Conservation (phyloP, 23 tunicate genomes). For the Phallusia fumigata region DNA sequence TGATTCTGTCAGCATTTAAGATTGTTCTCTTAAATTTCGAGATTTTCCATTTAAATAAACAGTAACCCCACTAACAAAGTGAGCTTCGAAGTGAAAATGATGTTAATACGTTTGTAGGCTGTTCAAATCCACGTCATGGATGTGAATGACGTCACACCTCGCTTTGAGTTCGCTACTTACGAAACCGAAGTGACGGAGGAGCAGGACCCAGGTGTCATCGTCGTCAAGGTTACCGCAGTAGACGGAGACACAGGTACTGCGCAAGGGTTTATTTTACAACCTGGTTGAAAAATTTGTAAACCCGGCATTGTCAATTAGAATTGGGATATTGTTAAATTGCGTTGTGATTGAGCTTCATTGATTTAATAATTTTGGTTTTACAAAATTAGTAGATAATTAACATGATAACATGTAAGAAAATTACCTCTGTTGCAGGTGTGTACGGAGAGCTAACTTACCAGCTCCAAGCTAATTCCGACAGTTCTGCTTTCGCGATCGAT, state of each 20-base stretch:
- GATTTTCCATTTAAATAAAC: no score
- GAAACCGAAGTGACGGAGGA: constrained; percentile 61
- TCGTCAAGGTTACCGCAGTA: constrained; percentile 57
- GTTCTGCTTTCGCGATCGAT: constrained; percentile 42
- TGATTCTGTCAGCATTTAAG: no score
- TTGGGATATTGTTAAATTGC: background rate
- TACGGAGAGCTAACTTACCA: constrained; percentile 51
- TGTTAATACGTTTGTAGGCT: constrained; percentile 26
- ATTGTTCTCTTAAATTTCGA: no score
- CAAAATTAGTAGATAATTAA: no score
- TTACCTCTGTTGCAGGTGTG: constrained; percentile 21
- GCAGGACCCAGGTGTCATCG: constrained; percentile 57
- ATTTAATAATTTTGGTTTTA: no score
- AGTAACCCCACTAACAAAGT: constrained; percentile 51
- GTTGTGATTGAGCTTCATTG: no score
- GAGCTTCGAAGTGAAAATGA: constrained; percentile 16
- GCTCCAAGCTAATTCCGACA: constrained; percentile 51
- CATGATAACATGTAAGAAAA: background rate
- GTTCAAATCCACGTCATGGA: constrained; percentile 47
- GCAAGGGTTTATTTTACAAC: no score
- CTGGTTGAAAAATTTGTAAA: background rate
- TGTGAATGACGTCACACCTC: constrained; percentile 70
- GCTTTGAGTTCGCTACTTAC: constrained; percentile 43
- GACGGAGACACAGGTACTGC: constrained; percentile 71
- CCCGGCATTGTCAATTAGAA: background rate